phyloP scores from a whole-genome alignment of 1,140 invertebrate species.

The Myzus persicae region DNA sequence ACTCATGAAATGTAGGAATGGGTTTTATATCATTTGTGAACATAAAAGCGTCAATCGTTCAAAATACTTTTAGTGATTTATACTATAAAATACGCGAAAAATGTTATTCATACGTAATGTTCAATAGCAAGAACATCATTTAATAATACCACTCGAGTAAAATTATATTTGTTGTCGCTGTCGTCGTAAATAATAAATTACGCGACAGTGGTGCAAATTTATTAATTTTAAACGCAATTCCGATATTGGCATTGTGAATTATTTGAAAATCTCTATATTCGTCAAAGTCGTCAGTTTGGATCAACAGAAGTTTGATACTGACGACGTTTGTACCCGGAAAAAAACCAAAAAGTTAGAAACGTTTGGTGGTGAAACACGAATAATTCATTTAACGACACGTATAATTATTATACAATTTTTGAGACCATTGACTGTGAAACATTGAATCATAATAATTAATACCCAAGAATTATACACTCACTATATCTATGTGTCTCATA shows the following conservation, averaged over 20 bases:
- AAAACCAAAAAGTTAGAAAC: not conserved
- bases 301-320: not conserved
- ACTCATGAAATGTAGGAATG: not conserved
- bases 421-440: no score
- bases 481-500: no score
- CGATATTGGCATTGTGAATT: not conserved
- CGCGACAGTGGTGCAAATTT: not conserved
- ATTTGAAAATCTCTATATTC: not conserved
- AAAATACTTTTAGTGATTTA: not conserved
- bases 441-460: no score
- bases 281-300: not conserved
- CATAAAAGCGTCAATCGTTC: not conserved
- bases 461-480: no score
- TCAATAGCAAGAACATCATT: conserved; percentile 16
- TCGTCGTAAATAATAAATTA: conserved; percentile 10
- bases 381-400: no score
- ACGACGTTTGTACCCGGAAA: not conserved
- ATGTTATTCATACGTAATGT: not conserved
- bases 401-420: not conserved
- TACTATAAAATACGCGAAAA: not conserved
- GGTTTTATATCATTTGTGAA: not conserved
- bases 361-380: not conserved
- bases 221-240: not conserved
- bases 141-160: not conserved
- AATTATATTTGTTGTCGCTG: not conserved